Base-by-base conservation (phyloP, 2,113 vertebrate genomes). In the Spea bombifrons region DNA sequence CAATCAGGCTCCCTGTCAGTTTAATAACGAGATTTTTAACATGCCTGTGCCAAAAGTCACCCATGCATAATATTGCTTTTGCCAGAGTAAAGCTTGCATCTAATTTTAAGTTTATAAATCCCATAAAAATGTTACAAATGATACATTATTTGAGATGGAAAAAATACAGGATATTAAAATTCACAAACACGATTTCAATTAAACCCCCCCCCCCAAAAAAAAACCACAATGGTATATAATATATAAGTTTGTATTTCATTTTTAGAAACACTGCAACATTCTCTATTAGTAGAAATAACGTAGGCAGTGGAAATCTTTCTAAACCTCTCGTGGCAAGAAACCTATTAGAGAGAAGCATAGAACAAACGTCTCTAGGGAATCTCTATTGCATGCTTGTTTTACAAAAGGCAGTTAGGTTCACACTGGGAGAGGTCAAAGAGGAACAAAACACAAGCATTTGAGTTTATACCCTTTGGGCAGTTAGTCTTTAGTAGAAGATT, bases 321-420 rank as follows among this genome's bases (percentile, higher is more conserved):
- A 88, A 89, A 83, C 85, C 88, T 92, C 88, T 85, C 0, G 87
- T 90, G 89, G 86, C 84, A 91, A 87, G 86, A 85, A 91, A 90
- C 90, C 88, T 91, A 89, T 90, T 89, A 91, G 49, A 88, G 81
- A 88, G 90, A 90, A 87, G 89, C 93, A 92, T 84, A 87, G 87
- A 84, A 90, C 81, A 81, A 30, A 82, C 84, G 82, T 89, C 89
- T 92, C 88, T 83, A 86, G 82, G 91, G 92, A 76, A 82, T 85
- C 87, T 70, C 47, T 67, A 69, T 83, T 88, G 82, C 83, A 83
- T 86, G 84, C 85, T 88, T 91, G 82, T 88, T 90, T 91, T 89
- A 87, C 78, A 86, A 89, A 90, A 88, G 84, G 82, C 84, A 82
- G 86, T 87, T 86, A 87, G 80, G 78, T 90, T 89, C 89, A 88